Evolutionary conservation across 2,888 invertebrate species (phyloP), one percentile per base, ranked within the genome.

Genomic region (Dryobotodes eremita): DNA sequence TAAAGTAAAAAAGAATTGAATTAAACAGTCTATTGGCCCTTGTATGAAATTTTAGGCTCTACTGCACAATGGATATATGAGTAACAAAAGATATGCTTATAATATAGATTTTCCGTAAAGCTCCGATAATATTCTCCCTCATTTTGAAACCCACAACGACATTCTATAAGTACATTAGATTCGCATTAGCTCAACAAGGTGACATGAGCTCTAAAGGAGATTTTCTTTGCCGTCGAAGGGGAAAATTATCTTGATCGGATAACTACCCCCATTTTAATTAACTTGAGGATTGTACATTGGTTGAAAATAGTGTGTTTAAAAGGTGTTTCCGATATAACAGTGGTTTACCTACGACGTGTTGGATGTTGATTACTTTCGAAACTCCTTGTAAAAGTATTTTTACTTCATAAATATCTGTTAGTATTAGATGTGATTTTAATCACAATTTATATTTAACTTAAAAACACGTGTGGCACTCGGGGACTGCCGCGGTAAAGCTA

Each of bases 231-330:
- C 92, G 88, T 73, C 89, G 93, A 92, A 93, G 92, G 91, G 92
- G 93, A 93, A 94, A 94, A 93, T 94, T 92, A 92, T 93, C 93
- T 93, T 92, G 93, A 94, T 94, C 90, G 92, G 93, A 93, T 94
- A 91, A 93, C 85, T 85, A 80, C 88, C 89, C 87, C 82, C 78
- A 85, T 84, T 89, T 92, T 93, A 94, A 94, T 94, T 93, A 94
- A 91, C 83, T 90, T 86, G 74, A 71, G 74, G 82, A 84, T 90
- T 89, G 79, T 83, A 87, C 61, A 79, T 68, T 62, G 65, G 73
- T 74, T 68, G 50, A 1, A 53, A 80, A 57, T 57, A 53, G 46
- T 72, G 48, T 65, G 20, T 61, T 61, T 61, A 59, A 23, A 66
- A 66, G 10, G 36, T 74, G n/a, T 61, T 26, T 2, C 0, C 26